Percentiles rank a stretch among this genome's conserved stretches.
Evolutionary conservation across 2,888 invertebrate genomes (phyloP).

Genomic region (Vanessa cardui): DNA sequence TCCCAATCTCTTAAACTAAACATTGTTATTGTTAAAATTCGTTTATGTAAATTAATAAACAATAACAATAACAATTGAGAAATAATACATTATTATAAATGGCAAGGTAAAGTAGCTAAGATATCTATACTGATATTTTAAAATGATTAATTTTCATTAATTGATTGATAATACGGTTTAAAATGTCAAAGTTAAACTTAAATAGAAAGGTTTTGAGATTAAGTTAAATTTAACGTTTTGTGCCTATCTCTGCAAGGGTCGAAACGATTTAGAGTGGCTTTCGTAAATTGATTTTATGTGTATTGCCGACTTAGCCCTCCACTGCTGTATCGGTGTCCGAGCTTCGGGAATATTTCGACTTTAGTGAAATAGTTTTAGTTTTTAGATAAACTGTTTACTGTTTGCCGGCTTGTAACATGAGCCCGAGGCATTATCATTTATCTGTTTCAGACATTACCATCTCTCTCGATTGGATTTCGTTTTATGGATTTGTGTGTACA

Average conservation of each 20-base stretch:
- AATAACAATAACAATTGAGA: too few relatives aligned
- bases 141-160: not conserved
- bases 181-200: not conserved
- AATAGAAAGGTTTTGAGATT: slow-evolving; percentile 12
- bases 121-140: too few relatives aligned
- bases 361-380: slow-evolving; percentile 56
- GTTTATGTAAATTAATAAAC: too few relatives aligned
- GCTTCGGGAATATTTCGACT: slow-evolving; percentile 58
- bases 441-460: slow-evolving; percentile 8
- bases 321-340: slow-evolving; percentile 53
- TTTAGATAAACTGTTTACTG: slow-evolving; percentile 43
- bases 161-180: too few relatives aligned
- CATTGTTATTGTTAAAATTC: too few relatives aligned
- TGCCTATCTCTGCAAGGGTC: slow-evolving; percentile 66
- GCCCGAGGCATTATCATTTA: slow-evolving; percentile 22
- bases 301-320: slow-evolving; percentile 69
- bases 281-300: slow-evolving; percentile 81
- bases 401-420: slow-evolving; percentile 27
- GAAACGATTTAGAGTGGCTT: slow-evolving; percentile 72
- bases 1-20: too few relatives aligned
- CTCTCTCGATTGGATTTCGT: slow-evolving; percentile 8
- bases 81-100: too few relatives aligned
- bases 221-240: slow-evolving; percentile 50
- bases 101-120: not conserved
- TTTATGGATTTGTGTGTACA: too few relatives aligned